These are phyloP conservation scores for Tetrax tetrax DNA, from an alignment of 2,113 vertebrate genomes.

Conservation along the genomic window DNA sequence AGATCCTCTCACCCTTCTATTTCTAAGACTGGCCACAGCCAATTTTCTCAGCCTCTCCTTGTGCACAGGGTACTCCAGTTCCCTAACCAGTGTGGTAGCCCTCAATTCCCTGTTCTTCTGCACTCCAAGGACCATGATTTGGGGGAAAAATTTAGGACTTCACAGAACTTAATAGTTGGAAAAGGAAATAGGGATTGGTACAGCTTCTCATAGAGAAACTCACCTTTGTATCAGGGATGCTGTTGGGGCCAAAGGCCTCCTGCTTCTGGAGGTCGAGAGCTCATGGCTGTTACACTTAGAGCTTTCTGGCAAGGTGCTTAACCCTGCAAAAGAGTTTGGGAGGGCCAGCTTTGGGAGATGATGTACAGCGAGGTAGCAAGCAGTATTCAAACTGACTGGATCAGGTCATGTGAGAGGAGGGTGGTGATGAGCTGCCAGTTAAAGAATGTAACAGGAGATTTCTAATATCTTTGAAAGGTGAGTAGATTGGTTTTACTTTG, in stretches of 20 bases:
- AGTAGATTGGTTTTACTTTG: not conserved
- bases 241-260: not conserved
- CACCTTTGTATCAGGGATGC: not conserved
- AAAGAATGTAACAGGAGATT: not conserved
- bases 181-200: not conserved
- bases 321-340: not conserved
- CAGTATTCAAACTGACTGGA: not conserved
- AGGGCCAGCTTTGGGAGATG: not conserved
- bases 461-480: not conserved
- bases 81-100: not conserved
- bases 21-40: not conserved
- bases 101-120: not conserved
- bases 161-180: not conserved
- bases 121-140: rapidly evolving
- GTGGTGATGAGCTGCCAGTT: not conserved
- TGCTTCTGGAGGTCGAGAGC: not conserved
- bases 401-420: conserved; percentile 2
- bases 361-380: not conserved
- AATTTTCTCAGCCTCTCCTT: not conserved
- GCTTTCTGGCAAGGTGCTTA: not conserved
- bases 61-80: rapidly evolving
- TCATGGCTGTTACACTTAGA: not conserved
- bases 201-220: not conserved
- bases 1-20: not conserved
- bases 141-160: not conserved